A percentile compares a stretch with the other conserved stretches of the same genome.
phyloP scores from a whole-genome alignment of 2,113 vertebrate species.

The Tretioscincus oriximinensis region DNA sequence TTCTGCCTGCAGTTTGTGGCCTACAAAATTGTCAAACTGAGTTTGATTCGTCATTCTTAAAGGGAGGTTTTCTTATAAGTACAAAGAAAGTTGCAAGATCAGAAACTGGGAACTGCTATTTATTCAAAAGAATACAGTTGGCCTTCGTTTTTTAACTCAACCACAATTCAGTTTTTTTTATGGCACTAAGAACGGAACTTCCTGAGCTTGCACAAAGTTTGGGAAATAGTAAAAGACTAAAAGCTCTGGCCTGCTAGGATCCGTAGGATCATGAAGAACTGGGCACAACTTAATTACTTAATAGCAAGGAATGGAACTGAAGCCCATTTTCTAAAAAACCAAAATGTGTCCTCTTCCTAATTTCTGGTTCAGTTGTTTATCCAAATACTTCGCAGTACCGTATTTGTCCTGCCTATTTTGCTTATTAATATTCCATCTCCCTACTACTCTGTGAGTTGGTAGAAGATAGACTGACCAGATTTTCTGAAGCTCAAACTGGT shows the following conservation, averaged over 20 bases:
- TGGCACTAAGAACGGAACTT: too few species aligned
- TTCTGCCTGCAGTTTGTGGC: slow-evolving; percentile 7
- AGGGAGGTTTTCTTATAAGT: background rate
- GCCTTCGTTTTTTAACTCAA: background rate
- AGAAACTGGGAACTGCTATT: background rate
- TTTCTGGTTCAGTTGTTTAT: background rate
- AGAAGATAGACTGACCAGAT: too few species aligned
- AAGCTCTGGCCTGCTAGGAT: too few species aligned
- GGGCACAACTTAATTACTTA: too few species aligned
- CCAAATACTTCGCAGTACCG: background rate
- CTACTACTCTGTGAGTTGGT: too few species aligned
- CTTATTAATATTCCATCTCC: too few species aligned
- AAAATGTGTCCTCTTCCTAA: background rate
- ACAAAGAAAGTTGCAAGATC: background rate
- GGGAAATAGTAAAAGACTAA: too few species aligned
- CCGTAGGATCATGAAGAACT: too few species aligned
- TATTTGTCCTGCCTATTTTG: too few species aligned
- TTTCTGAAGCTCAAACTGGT: too few species aligned
- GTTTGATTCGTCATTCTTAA: slow-evolving; percentile 15
- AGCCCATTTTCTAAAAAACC: background rate
- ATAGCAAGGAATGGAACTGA: too few species aligned
- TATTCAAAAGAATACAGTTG: background rate
- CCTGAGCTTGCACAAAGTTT: too few species aligned
- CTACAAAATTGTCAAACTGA: slow-evolving; percentile 1
- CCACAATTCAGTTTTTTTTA: background rate